Evolutionary conservation across 2,113 vertebrate genomes (phyloP), one percentile per base, ranked within the genome.

Genomic region (Gobius niger): DNA sequence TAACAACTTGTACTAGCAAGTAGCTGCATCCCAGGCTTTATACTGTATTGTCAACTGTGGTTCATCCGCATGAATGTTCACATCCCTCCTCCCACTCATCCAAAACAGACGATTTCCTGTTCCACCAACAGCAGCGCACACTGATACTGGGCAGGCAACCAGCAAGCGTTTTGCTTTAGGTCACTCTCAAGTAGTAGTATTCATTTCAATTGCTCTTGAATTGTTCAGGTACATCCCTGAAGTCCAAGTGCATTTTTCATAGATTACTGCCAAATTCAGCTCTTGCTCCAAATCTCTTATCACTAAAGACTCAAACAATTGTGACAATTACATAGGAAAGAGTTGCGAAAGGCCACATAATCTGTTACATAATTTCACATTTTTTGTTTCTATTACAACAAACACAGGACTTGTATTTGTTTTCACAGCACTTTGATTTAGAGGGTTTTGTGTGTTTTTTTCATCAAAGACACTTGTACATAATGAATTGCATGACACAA

Each of bases 171-270:
- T 78, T 54, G 42, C 61, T 78, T 44, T 11, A 47, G 70, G 72
- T 76, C 65, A 50, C 77, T 75, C 67, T 63, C 9, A 76, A 81
- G 63, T 74, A 47, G 56, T 67, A 34, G 2, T 34, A 79, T 81
- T 76, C 66, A 53, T 66, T 70, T 10, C 12, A 79, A 77, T 74
- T 77, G 68, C 41, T 64, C 74, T 68, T 54, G 47, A 68, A 69
- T 71, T 65, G 75, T 52, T 67, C 68, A 70, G 60, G 68, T 65
- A 24, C 5, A 53, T 52, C 49, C 57, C 24, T 47, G 40, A 49
- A 52, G 70, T 67, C 47, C 15, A 18, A 44, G 50, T 19, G 59
- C 34, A 0, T 44, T 18, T 53, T 24, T 63, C 19, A 4, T 15
- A 47, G 64, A 63, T 78, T 57, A 70, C 72, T 61, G 19, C 53